A percentile compares a stretch with the other conserved stretches of the same genome.
Evolutionary conservation across 2,113 vertebrate species (phyloP).

Genomic region (Macrotis lagotis): DNA sequence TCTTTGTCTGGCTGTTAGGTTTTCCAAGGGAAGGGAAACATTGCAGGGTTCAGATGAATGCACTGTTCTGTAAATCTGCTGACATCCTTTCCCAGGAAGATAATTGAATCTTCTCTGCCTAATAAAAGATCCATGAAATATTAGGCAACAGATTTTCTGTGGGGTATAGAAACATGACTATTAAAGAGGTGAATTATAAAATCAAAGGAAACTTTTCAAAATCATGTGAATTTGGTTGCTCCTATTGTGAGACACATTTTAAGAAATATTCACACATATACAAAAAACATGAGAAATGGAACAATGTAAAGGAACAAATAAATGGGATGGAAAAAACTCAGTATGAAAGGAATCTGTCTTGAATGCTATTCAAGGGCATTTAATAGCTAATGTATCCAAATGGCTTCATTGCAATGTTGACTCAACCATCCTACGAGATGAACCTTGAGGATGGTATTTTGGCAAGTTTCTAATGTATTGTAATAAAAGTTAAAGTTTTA

Average conservation of each 20-base stretch:
- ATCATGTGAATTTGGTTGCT: background rate
- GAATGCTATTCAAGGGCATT: conserved; percentile 30
- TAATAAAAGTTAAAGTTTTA: background rate
- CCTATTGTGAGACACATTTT: conserved; percentile 35
- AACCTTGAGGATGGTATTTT: background rate
- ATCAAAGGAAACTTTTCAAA: conserved; percentile 17
- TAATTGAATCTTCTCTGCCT: conserved; percentile 20
- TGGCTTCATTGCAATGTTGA: background rate
- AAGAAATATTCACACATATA: background rate
- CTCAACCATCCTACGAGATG: background rate
- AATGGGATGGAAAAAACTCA: conserved; percentile 31
- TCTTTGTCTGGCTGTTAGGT: conserved; percentile 18
- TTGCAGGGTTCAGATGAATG: background rate
- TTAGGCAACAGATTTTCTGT: conserved; percentile 35
- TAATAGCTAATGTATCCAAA: background rate
- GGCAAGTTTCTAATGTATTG: background rate
- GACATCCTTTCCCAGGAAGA: conserved; percentile 25
- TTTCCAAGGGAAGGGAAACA: background rate
- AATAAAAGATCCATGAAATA: conserved; percentile 28
- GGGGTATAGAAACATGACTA: conserved; percentile 1
- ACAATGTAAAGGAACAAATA: conserved; percentile 18
- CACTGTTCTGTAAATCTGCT: conserved; percentile 24
- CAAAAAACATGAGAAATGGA: conserved; percentile 2
- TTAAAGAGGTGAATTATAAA: conserved; percentile 52
- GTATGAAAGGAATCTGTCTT: conserved; percentile 29